Percentiles rank a stretch among this genome's conserved stretches.
Conservation (phyloP, 2,113 vertebrate genomes). For the Labeo catla region DNA sequence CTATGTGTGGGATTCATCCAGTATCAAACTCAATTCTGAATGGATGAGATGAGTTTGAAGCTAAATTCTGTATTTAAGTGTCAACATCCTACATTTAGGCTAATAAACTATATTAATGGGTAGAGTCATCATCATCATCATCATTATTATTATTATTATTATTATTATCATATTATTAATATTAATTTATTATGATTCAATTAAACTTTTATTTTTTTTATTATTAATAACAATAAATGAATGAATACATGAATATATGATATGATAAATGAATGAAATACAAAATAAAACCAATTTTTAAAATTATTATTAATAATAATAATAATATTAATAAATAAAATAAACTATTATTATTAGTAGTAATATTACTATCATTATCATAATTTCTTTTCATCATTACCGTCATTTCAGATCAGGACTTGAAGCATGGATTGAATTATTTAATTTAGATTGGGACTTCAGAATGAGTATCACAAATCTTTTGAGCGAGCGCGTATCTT, state of each 20-base stretch:
- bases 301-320: no score
- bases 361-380: no score
- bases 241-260: no score
- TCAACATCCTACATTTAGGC: neutral
- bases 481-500: no score
- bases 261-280: neutral
- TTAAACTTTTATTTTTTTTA: neutral
- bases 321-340: no score
- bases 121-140: neutral
- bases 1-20: neutral
- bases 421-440: no score
- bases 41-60: neutral
- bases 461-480: no score
- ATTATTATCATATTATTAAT: neutral
- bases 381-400: no score
- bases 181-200: no score
- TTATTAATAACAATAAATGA: neutral
- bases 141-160: neutral
- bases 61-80: neutral
- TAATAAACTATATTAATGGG: neutral
- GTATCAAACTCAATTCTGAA: neutral
- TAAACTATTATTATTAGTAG: neutral
- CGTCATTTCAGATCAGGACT: no score
- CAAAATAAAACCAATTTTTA: no score
- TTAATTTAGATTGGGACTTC: no score